Base-by-base conservation (phyloP, 2,888 invertebrate species). In the Chrysopilus asiliformis region DNA sequence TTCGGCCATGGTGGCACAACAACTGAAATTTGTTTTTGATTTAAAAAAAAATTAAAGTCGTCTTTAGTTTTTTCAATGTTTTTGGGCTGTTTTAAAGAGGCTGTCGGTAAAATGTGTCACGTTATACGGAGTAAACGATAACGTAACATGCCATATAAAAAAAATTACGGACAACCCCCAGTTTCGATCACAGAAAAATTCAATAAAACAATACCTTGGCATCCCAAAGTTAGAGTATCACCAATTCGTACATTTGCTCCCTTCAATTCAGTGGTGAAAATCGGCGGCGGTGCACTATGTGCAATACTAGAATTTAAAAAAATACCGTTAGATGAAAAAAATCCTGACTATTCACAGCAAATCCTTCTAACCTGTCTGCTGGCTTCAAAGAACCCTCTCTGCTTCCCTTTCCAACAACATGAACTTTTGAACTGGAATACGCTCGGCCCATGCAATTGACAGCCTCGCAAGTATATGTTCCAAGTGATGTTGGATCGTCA, bases 371-470 rank as follows among this genome's bases (percentile, higher is more conserved):
- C 79, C 73, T 76, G 49, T 80, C 73, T 14, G 72, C 72, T 33
- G 80, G 78, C 51, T 72, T 74, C 10, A 74, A 56, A 3, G 78
- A 76, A 18, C 76, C 76, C 49, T 82, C 81, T 42, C 75, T 67
- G 51, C 76, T 78, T 38, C 74, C 75, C 42, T 74, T 74, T 12
- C 82, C 82, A 34, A 79, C 73, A 8, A 86, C 81, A 53, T 84
- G 84, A 9, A 89, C 82, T 59, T 78, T 80, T 4, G 86, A 86
- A 19, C 82, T 81, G 36, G 86, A 86, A 53, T 79, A 77, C 2
- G 81, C 75, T 43, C 76, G 74, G 16, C 89, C 89, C 83, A 89
- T 85, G 56, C 87, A 87, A 64, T 89, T 89, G 35, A 78, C 71
- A 0, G 87, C 89, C 56, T 87, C 84, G 51, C 89, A 89, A 0